Evolutionary conservation across 2,797 vertebrate genomes (phyloP).

Genomic region (Coendou prehensilis): DNA sequence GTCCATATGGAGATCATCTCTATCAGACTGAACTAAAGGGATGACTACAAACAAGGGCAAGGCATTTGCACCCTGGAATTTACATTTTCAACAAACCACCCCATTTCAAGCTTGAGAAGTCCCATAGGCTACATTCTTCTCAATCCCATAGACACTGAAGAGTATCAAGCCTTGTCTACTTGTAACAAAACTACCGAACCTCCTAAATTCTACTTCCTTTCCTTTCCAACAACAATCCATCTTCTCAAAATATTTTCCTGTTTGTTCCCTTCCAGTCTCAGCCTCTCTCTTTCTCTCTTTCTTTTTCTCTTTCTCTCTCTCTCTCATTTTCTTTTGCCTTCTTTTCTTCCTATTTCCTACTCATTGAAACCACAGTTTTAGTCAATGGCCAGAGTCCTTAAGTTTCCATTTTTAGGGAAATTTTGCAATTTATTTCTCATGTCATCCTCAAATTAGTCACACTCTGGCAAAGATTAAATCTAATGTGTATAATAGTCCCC

Average conservation of each 20-base stretch:
- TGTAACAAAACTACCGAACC: neutral
- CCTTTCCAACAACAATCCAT: neutral
- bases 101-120: neutral
- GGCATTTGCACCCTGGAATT: neutral
- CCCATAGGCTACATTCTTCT: rapidly evolving
- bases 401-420: constrained; percentile 24
- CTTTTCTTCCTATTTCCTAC: neutral
- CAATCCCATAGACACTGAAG: neutral
- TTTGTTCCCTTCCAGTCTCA: neutral
- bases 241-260: neutral
- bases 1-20: neutral
- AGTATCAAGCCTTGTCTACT: neutral
- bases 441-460: neutral
- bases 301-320: neutral
- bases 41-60: neutral
- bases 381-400: neutral
- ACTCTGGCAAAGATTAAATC: neutral
- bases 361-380: neutral
- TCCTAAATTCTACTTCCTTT: neutral
- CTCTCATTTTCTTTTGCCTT: neutral
- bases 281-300: neutral
- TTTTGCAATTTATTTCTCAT: neutral
- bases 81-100: neutral
- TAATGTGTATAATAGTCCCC: neutral
- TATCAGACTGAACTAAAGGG: neutral